Base-by-base conservation (phyloP, 1,140 invertebrate genomes). In the Drosophila rufa region DNA sequence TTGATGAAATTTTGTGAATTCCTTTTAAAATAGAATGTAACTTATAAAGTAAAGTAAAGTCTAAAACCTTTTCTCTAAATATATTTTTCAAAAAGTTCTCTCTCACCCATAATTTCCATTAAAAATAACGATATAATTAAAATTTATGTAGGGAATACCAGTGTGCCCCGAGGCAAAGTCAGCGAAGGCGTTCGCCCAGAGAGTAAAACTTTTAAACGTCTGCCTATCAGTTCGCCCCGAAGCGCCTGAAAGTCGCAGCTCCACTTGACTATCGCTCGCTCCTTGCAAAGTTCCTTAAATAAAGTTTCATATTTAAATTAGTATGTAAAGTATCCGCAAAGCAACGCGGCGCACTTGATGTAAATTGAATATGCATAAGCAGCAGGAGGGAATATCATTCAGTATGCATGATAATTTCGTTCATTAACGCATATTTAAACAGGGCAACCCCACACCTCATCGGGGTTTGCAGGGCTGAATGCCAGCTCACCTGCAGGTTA, bases 341-440 rank as follows among this genome's bases (percentile, higher is more conserved):
- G 82, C 51, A 69, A 25, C 65, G 82, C 57, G 47, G 57, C 25
- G 74, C 70, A 80, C 67, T 83, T 83, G 79, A 60, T 55, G 45
- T 51, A 89, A 75, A 90, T 89, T 79, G 64, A 90, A 84, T 90
- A 81, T 90, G 85, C 85, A 90, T 75, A 74, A 75, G 61, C 59
- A 40, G 48, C 50, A 48, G 61, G 56, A 48, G 47, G 59, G 66
- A 51, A 70, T 61, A 81, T 75, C 62, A 82, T 90, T 81, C 77
- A 78, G 70, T 85, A 85, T 90, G 82, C 65, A 90, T 81, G 79
- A 90, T 90, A 89, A 85, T 90, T 85, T 79, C 65, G 73, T 79
- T 90, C 85, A 85, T 90, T 90, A 90, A 90, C 79, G 86, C 85
- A 90, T 87, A 90, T 90, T 90, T 82, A 76, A 90, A 43, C 77